Conservation (phyloP, 2,113 vertebrate genomes). For the Protobothrops flavoviridis region DNA sequence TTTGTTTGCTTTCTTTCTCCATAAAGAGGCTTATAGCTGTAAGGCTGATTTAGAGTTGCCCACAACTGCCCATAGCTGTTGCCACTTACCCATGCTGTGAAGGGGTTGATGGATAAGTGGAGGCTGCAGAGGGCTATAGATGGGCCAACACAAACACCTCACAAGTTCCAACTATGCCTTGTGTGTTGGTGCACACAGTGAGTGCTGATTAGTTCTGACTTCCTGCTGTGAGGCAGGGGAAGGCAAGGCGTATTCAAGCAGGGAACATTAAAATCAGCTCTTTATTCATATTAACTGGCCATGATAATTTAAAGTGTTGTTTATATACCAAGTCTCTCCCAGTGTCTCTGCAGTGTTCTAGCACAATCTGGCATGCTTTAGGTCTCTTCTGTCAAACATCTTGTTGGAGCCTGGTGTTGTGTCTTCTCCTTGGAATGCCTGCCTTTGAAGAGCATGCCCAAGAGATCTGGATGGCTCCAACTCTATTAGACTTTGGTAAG, state of each 20-base stretch:
- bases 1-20: background rate
- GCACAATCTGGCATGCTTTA: background rate
- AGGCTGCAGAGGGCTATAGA: too few species aligned
- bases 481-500: background rate
- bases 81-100: too few species aligned
- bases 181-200: too few species aligned
- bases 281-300: background rate
- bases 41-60: too few species aligned
- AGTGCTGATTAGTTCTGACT: too few species aligned
- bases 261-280: too few species aligned
- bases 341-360: background rate
- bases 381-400: background rate
- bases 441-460: background rate
- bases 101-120: too few species aligned
- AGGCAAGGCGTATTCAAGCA: too few species aligned
- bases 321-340: background rate
- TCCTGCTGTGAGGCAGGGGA: too few species aligned
- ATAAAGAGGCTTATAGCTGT: background rate
- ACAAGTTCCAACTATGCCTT: too few species aligned
- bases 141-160: too few species aligned
- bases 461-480: background rate
- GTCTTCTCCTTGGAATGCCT: background rate
- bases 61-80: too few species aligned
- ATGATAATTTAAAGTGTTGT: background rate
- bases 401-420: background rate